Conservation (phyloP, 2,113 vertebrate species). For the Tricholaema leucomelas region DNA sequence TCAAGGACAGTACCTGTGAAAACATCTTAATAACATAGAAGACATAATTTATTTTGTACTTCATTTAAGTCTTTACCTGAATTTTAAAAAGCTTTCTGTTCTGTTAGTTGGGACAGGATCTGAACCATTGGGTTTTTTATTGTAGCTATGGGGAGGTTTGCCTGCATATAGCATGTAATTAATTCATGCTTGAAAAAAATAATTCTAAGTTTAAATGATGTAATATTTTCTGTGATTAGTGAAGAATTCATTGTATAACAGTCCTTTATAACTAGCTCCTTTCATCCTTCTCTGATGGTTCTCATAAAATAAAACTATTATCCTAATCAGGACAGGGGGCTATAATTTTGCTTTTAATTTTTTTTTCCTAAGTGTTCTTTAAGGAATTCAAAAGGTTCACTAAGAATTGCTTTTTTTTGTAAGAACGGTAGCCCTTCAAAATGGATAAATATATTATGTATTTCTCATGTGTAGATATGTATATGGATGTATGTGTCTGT, state of each 20-base stretch:
- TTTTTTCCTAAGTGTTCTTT: background rate
- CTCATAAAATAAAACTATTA: background rate
- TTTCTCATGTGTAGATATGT: background rate
- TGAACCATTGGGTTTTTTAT: background rate
- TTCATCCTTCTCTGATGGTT: background rate
- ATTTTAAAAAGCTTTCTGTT: background rate
- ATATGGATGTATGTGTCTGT: background rate
- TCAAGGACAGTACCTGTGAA: background rate
- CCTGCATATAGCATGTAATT: background rate
- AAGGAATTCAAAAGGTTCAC: background rate
- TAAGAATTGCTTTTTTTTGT: background rate
- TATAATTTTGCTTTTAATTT: background rate
- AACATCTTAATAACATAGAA: background rate
- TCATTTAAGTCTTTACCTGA: background rate
- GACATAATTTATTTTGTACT: background rate
- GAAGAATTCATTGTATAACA: background rate
- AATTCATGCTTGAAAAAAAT: background rate
- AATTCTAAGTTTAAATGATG: background rate
- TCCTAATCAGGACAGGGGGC: background rate
- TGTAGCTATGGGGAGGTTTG: background rate
- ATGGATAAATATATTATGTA: background rate
- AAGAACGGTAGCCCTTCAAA: background rate
- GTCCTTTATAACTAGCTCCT: background rate
- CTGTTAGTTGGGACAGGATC: background rate
- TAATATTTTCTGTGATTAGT: background rate